Evolutionary conservation across 2,888 invertebrate genomes (phyloP).

Genomic region (Ditula angustiorana): DNA sequence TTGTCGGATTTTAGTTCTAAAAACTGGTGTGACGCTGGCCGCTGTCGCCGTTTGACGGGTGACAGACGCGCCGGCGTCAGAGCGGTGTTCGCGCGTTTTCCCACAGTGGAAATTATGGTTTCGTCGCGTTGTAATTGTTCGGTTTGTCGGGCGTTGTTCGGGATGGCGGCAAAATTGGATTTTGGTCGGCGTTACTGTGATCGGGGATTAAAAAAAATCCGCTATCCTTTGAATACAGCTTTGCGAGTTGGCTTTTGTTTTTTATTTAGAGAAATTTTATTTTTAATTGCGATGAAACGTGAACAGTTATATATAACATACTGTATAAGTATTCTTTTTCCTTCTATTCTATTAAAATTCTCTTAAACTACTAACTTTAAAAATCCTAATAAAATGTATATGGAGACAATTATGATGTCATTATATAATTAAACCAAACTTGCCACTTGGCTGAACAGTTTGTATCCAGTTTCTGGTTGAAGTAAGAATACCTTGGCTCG

Average conservation of each 20-base stretch:
- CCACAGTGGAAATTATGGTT: slow-evolving; percentile 78
- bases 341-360: no score
- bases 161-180: slow-evolving; percentile 78
- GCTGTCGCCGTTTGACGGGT: slow-evolving; percentile 77
- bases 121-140: slow-evolving; percentile 82
- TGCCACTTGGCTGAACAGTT: no score
- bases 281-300: no score
- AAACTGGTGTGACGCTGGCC: slow-evolving; percentile 64
- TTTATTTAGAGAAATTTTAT: no score
- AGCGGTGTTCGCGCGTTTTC: slow-evolving; percentile 70
- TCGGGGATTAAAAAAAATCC: slow-evolving; percentile 53
- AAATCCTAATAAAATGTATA: no score
- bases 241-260: slow-evolving; percentile 20
- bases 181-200: slow-evolving; percentile 69
- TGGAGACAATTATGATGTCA: no score
- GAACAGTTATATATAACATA: not conserved
- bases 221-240: slow-evolving; percentile 3
- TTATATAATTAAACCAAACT: no score
- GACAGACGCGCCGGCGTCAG: slow-evolving; percentile 80
- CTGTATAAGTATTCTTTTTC: no score
- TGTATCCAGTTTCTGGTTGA: no score
- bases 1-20: slow-evolving; percentile 63
- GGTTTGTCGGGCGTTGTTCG: slow-evolving; percentile 71
- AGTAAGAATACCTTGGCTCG: no score
- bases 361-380: no score